Evolutionary conservation across 1,140 invertebrate species (phyloP).

Genomic region (Tribolium castaneum): DNA sequence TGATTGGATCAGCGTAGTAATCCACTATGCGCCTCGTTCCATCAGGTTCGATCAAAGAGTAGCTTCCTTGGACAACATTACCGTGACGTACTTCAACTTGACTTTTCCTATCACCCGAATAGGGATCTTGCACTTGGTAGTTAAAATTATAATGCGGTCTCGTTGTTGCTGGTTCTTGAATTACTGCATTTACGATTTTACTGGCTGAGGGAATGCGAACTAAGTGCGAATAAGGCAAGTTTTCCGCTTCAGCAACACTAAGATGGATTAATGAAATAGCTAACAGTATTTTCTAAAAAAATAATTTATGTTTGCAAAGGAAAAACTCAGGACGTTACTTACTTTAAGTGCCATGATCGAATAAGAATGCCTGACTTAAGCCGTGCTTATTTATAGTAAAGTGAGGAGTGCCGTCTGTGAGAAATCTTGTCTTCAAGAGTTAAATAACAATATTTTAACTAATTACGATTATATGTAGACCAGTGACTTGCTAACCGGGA

Average conservation of each 20-base stretch:
- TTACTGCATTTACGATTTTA: not conserved
- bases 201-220: not conserved
- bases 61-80: slow-evolving; percentile 71
- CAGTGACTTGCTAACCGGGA: not conserved
- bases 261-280: not conserved
- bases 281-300: not conserved
- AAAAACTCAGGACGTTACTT: not conserved
- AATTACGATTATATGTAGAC: slow-evolving; percentile 1
- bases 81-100: slow-evolving; percentile 68
- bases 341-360: slow-evolving; percentile 2
- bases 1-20: slow-evolving; percentile 55
- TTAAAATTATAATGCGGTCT: slow-evolving; percentile 63
- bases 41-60: slow-evolving; percentile 65
- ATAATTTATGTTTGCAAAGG: not conserved
- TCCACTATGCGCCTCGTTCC: slow-evolving; percentile 65
- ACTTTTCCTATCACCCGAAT: slow-evolving; percentile 69
- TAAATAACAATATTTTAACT: slow-evolving; percentile 11
- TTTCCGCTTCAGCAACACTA: not conserved
- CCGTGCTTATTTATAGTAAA: not conserved
- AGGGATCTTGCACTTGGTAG: slow-evolving; percentile 68
- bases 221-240: not conserved
- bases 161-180: not conserved
- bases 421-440: slow-evolving; percentile 5
- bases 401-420: not conserved
- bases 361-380: not conserved